Evolutionary conservation across 2,888 invertebrate genomes (phyloP).

Genomic region (Sesia bembeciformis): DNA sequence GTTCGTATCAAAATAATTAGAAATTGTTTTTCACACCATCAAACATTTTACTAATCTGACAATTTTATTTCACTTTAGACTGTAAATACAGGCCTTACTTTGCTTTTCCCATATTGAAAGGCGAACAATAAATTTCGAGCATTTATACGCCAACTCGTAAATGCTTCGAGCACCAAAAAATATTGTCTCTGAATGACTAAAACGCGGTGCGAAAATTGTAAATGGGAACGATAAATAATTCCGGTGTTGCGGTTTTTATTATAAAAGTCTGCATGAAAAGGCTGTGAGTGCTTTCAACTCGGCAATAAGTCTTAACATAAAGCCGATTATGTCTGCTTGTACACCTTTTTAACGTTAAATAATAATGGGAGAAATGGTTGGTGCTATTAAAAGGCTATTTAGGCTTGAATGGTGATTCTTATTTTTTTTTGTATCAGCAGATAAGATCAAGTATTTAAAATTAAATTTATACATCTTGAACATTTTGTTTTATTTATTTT

Average conservation of each 20-base stretch:
- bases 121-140: too few relatives aligned
- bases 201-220: conserved; percentile 36
- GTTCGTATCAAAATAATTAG: too few relatives aligned
- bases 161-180: conserved; percentile 8
- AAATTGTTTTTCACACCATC: too few relatives aligned
- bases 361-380: not conserved
- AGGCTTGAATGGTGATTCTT: not conserved
- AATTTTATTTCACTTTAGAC: too few relatives aligned
- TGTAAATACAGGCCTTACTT: too few relatives aligned
- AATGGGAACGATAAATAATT: conserved; percentile 59
- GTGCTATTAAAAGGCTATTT: not conserved
- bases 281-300: conserved; percentile 48
- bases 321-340: conserved; percentile 53
- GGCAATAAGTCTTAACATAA: conserved; percentile 55
- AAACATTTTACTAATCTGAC: too few relatives aligned
- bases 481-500: too few relatives aligned
- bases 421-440: too few relatives aligned
- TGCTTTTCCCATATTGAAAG: too few relatives aligned
- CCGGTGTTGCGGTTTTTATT: conserved; percentile 42
- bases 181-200: conserved; percentile 28
- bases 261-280: conserved; percentile 45
- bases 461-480: too few relatives aligned
- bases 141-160: not conserved
- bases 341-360: conserved; percentile 17
- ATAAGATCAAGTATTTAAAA: too few relatives aligned